Evolutionary conservation across 2,888 invertebrate genomes (phyloP).

Genomic region (Steromphala cineraria): DNA sequence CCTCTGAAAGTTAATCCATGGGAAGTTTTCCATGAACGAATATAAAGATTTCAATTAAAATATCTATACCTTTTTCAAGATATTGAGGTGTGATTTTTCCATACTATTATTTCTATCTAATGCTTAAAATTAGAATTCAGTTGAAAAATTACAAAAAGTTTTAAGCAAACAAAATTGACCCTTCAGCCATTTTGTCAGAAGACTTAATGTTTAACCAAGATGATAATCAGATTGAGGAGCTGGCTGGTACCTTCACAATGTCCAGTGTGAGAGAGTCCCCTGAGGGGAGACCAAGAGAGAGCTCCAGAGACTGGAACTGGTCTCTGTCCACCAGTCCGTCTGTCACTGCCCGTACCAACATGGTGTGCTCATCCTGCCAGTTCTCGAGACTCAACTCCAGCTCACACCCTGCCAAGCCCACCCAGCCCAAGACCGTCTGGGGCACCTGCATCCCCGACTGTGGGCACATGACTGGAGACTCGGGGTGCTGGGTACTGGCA

Average conservation of each 20-base stretch:
- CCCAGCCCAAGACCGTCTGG: conserved; percentile 37
- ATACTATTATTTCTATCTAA: no score
- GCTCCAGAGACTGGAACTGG: conserved; percentile 32
- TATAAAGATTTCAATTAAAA: no score
- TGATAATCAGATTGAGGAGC: no score
- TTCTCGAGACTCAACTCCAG: conserved; percentile 41
- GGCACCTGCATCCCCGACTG: conserved; percentile 23
- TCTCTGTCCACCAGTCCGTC: conserved; percentile 52
- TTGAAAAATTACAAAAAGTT: no score
- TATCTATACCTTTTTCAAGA: no score
- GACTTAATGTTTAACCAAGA: no score
- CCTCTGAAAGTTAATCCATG: no score
- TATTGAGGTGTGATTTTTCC: no score
- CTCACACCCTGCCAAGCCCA: conserved; percentile 33
- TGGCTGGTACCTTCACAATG: neutral
- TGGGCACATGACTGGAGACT: conserved; percentile 18
- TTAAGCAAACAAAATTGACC: no score
- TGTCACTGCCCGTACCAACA: conserved; percentile 45
- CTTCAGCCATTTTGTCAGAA: no score
- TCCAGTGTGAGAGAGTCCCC: neutral
- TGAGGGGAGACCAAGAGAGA: neutral
- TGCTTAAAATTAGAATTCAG: no score
- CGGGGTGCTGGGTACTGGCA: conserved; percentile 5
- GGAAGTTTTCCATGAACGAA: no score
- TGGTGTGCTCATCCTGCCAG: conserved; percentile 40